Evolutionary conservation across 2,797 vertebrate species (phyloP).

Genomic region (Chiroxiphia lanceolata): DNA sequence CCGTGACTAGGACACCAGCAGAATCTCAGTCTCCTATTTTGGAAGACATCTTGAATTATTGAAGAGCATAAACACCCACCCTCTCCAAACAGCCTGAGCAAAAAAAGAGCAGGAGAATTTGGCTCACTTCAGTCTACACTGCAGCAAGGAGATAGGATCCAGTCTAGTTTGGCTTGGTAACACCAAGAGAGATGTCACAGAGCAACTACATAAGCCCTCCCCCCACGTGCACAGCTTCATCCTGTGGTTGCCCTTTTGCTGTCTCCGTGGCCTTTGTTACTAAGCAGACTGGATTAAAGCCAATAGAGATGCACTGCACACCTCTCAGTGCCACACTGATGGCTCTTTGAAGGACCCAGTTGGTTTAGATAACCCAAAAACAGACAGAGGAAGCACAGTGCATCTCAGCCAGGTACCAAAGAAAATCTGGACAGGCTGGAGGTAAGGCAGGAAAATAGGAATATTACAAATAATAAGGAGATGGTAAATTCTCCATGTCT

Average conservation of each 20-base stretch:
- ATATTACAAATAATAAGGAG: background rate
- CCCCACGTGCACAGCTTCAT: background rate
- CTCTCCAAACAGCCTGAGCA: background rate
- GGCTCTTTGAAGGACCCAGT: background rate
- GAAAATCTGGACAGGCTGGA: background rate
- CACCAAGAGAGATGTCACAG: background rate
- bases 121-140: background rate
- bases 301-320: background rate
- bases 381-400: background rate
- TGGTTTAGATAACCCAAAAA: background rate
- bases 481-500: background rate
- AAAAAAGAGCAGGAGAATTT: background rate
- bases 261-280: background rate
- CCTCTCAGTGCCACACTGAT: fast-evolving
- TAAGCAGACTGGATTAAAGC: background rate
- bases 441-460: background rate
- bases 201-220: background rate
- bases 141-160: background rate
- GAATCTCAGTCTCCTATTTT: background rate
- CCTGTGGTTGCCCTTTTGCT: background rate
- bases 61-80: background rate
- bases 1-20: background rate
- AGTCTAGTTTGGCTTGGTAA: background rate
- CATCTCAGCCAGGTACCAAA: background rate
- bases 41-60: background rate